phyloP scores from a whole-genome alignment of 1,140 invertebrate genomes.

The Mizuhopecten yessoensis region DNA sequence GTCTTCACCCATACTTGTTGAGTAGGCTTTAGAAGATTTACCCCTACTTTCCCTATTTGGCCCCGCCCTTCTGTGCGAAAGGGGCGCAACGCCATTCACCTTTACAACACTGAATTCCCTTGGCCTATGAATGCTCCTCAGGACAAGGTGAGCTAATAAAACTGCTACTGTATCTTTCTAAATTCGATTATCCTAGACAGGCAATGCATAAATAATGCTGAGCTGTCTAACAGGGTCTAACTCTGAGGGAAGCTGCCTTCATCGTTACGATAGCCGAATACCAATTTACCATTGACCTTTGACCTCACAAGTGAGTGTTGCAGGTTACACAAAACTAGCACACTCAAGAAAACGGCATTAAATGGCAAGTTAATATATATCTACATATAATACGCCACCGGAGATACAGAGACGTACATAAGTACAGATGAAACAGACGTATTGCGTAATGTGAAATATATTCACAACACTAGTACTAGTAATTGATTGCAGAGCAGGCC shows the following conservation, averaged over 20 bases:
- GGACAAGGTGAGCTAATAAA: not conserved
- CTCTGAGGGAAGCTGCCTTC: not conserved
- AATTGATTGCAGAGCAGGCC: not conserved
- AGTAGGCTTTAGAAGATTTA: too few relatives aligned
- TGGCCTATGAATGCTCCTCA: not conserved
- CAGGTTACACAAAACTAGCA: not conserved
- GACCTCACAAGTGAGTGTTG: too few relatives aligned
- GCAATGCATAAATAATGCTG: not conserved
- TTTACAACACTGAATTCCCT: not conserved
- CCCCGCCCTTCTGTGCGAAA: too few relatives aligned
- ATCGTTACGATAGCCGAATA: not conserved
- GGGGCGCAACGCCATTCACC: too few relatives aligned
- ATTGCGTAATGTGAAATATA: not conserved
- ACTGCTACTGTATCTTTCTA: too few relatives aligned
- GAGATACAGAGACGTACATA: not conserved
- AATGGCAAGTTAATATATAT: not conserved
- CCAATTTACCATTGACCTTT: not conserved
- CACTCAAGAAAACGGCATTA: not conserved
- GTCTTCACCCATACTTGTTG: too few relatives aligned
- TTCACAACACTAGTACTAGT: not conserved
- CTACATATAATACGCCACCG: not conserved
- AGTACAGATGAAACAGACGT: not conserved
- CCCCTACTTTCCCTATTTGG: too few relatives aligned
- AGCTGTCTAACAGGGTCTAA: not conserved
- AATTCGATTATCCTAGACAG: not conserved